These are phyloP conservation scores for Anas georgica DNA, from an alignment of 2,797 vertebrate species.

Conservation along the genomic window DNA sequence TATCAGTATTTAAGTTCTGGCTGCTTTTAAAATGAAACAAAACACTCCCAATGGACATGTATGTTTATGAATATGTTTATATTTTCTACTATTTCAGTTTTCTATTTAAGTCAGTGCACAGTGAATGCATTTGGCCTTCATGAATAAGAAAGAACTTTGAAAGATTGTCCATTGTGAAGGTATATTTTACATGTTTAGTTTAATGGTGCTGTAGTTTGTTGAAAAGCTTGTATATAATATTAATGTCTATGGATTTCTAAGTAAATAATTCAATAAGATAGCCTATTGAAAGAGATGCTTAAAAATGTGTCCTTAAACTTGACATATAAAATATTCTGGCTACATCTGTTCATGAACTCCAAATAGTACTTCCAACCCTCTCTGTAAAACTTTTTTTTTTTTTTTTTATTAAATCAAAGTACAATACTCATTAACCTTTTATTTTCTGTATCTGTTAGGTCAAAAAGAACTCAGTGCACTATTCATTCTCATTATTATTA, in stretches of 20 bases:
- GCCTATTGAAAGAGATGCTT: neutral
- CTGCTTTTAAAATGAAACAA: neutral
- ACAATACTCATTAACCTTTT: neutral
- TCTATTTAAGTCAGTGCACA: neutral
- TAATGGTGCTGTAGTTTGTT: neutral
- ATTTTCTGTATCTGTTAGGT: neutral
- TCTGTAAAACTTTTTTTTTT: neutral
- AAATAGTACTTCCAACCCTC: neutral
- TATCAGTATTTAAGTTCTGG: neutral
- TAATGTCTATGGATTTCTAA: neutral
- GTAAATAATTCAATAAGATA: neutral
- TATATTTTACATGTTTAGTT: neutral
- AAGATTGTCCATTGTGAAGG: neutral
- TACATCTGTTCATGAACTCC: neutral
- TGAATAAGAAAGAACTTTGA: neutral
- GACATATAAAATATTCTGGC: neutral
- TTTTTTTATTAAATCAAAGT: neutral
- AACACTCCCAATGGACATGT: rapidly evolving
- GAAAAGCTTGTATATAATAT: neutral
- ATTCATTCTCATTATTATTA: neutral
- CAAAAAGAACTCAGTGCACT: neutral
- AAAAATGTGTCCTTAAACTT: neutral
- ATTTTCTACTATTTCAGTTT: neutral
- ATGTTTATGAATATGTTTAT: neutral
- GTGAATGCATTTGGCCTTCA: neutral